Conservation (phyloP, 2,888 invertebrate species). For the Geotrupes spiniger region DNA sequence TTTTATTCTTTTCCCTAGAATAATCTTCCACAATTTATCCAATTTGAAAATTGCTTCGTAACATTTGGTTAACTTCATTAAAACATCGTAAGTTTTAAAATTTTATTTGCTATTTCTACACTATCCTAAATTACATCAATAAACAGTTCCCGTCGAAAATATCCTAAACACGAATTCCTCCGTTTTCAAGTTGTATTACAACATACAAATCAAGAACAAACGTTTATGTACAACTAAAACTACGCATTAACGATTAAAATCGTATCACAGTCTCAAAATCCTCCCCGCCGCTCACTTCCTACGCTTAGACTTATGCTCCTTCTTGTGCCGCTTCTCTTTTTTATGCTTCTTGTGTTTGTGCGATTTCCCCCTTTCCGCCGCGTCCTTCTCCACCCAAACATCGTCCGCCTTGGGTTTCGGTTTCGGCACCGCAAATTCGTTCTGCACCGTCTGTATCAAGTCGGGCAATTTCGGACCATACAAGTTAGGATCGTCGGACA, state of each 20-base stretch:
- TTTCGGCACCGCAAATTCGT: slow-evolving; percentile 23
- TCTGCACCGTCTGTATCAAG: slow-evolving; percentile 40
- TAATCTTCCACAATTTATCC: too few species aligned
- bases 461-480: slow-evolving; percentile 63
- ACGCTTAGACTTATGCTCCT: slow-evolving; percentile 29
- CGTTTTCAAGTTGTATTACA: neutral
- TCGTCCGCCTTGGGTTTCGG: slow-evolving; percentile 41
- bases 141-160: too few species aligned
- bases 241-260: neutral
- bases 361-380: slow-evolving; percentile 39
- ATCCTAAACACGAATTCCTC: too few species aligned
- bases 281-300: slow-evolving; percentile 1
- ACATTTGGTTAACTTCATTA: too few species aligned
- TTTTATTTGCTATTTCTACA: too few species aligned
- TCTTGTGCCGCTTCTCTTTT: slow-evolving; percentile 39
- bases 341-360: slow-evolving; percentile 48
- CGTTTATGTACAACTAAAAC: neutral
- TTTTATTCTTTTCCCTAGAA: too few species aligned
- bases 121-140: too few species aligned
- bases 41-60: too few species aligned
- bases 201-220: neutral
- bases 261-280: slow-evolving; percentile 15
- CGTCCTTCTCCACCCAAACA: slow-evolving; percentile 55
- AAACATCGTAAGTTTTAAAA: too few species aligned
- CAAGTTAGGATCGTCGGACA: slow-evolving; percentile 36